These are phyloP conservation scores for Drosophila guanche DNA, from an alignment of 1,140 invertebrate genomes.

Conservation along the genomic window DNA sequence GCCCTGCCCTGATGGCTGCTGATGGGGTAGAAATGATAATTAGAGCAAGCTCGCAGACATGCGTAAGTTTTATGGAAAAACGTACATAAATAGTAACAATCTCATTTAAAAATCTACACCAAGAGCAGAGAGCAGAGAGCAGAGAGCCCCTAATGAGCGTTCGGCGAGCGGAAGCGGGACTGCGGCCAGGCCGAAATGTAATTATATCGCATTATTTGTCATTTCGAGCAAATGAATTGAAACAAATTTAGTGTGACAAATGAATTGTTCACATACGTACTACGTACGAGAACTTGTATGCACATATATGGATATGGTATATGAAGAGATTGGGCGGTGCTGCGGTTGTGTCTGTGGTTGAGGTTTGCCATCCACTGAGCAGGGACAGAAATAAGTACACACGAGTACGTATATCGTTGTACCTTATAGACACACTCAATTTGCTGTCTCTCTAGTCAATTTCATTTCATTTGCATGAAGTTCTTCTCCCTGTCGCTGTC, in stretches of 20 bases:
- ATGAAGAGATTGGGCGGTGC: neutral
- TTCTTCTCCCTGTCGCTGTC: slow-evolving; percentile 6
- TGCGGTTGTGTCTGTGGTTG: neutral
- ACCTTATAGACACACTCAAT: slow-evolving; percentile 62
- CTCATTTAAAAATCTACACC: slow-evolving; percentile 73
- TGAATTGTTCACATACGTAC: slow-evolving; percentile 68
- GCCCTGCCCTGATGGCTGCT: slow-evolving; percentile 37
- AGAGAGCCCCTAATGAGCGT: slow-evolving; percentile 48
- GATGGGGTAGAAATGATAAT: slow-evolving; percentile 75
- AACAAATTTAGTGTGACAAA: slow-evolving; percentile 83
- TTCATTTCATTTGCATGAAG: slow-evolving; percentile 79
- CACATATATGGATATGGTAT: neutral
- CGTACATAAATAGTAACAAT: slow-evolving; percentile 80
- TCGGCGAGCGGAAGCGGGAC: slow-evolving; percentile 11
- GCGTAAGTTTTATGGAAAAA: slow-evolving; percentile 74
- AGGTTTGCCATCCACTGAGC: slow-evolving; percentile 27
- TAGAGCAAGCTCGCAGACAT: slow-evolving; percentile 33
- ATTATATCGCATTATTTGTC: slow-evolving; percentile 81
- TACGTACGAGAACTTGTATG: slow-evolving; percentile 11
- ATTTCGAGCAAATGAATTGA: slow-evolving; percentile 83
- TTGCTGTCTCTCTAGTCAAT: slow-evolving; percentile 76
- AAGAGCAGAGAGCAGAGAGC: slow-evolving; percentile 1
- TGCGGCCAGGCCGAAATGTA: slow-evolving; percentile 54
- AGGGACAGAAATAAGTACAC: slow-evolving; percentile 33
- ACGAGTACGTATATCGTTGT: neutral